Evolutionary conservation across 2,113 vertebrate species (phyloP).

Genomic region (Entelurus aequoreus): DNA sequence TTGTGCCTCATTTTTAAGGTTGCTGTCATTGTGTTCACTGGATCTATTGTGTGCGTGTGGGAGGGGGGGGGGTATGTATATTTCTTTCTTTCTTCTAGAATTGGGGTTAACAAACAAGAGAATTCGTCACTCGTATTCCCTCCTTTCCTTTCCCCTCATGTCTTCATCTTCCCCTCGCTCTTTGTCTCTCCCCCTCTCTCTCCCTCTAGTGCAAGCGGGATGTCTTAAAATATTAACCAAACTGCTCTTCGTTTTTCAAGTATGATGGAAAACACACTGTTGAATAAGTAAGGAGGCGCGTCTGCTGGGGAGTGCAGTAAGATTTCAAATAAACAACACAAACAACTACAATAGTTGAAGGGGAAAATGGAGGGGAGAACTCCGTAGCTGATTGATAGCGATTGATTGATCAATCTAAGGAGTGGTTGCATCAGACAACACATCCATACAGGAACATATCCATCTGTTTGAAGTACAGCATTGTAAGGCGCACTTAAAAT

Average conservation of each 20-base stretch:
- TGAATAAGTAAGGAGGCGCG: slow-evolving; percentile 71
- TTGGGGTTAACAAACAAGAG: slow-evolving; percentile 72
- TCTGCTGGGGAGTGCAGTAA: slow-evolving; percentile 28
- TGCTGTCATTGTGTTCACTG: slow-evolving; percentile 11
- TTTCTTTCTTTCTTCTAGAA: slow-evolving; percentile 57
- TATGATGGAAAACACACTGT: slow-evolving; percentile 67
- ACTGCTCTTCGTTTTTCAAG: slow-evolving; percentile 69
- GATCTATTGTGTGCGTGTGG: slow-evolving; percentile 4
- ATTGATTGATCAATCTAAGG: neutral
- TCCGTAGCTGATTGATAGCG: neutral
- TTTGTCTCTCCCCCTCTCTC: slow-evolving; percentile 9
- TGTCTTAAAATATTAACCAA: slow-evolving; percentile 72
- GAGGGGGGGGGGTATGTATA: slow-evolving; percentile 16
- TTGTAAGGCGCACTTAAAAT: neutral
- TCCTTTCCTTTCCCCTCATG: slow-evolving; percentile 40
- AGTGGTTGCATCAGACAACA: neutral
- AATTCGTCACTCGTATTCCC: slow-evolving; percentile 57
- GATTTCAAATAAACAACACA: slow-evolving; percentile 56
- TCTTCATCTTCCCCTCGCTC: neutral
- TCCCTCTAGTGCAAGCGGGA: slow-evolving; percentile 44
- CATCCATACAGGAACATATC: neutral
- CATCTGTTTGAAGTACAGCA: neutral
- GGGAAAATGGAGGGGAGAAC: slow-evolving; percentile 4
- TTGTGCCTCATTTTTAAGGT: neutral
- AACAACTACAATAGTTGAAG: slow-evolving; percentile 45